Percentiles rank a stretch among this genome's conserved stretches.
Conservation (phyloP, 92 coral and sea anemone species). For the Epizoanthus ramosus region DNA sequence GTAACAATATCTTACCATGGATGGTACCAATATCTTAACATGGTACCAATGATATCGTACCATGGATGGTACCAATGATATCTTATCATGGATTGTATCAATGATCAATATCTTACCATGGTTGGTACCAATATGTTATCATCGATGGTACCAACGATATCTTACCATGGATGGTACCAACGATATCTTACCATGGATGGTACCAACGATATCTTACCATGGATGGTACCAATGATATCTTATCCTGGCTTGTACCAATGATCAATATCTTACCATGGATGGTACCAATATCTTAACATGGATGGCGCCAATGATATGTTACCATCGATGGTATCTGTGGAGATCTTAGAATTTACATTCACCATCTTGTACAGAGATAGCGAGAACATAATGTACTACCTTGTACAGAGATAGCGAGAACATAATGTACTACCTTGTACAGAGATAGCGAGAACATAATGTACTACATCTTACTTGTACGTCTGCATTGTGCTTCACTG, state of each 20-base stretch:
- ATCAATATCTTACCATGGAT: background rate
- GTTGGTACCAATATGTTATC: background rate
- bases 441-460: no score
- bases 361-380: no score
- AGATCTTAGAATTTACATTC: no score
- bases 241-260: background rate
- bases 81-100: no score
- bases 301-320: background rate
- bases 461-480: conserved; percentile 54
- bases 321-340: background rate
- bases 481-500: conserved; percentile 61
- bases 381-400: conserved; percentile 19
- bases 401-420: no score
- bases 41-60: no score
- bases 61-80: no score
- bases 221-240: background rate
- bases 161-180: background rate
- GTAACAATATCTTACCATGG: no score
- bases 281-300: background rate
- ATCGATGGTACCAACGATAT: background rate
- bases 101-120: background rate
- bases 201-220: background rate
- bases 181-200: no score
- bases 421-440: no score
- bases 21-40: no score